A percentile compares a stretch with the other conserved stretches of the same genome.
phyloP scores from a whole-genome alignment of 2,888 invertebrate species.

The Plusia festucae region DNA sequence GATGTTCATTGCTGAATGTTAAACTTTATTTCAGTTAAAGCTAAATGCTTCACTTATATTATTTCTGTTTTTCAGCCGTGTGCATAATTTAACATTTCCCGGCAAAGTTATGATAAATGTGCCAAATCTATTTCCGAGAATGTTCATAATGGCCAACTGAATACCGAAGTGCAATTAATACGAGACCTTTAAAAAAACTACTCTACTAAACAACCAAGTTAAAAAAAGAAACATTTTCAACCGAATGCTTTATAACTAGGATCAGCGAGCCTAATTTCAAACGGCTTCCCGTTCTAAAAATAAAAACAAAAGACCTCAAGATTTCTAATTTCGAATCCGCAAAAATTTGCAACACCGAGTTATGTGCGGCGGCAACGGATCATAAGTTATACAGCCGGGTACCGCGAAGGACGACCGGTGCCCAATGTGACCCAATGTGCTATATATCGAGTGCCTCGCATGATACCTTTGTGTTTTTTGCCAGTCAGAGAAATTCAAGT shows the following conservation, averaged over 20 bases:
- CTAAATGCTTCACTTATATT: not conserved
- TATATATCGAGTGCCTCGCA: constrained; percentile 71
- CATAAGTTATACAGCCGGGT: constrained; percentile 60
- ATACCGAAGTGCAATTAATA: no score
- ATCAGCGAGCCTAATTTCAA: not conserved
- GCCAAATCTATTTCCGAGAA: no score
- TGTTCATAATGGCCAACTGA: no score
- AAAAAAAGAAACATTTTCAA: not conserved
- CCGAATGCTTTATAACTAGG: not conserved
- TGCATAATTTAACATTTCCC: no score
- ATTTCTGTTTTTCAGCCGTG: not conserved
- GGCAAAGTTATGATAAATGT: no score
- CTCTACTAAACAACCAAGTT: no score
- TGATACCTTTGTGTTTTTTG: constrained; percentile 38
- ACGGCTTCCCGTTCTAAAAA: not conserved
- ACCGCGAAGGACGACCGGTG: constrained; percentile 83
- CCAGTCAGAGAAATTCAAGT: constrained; percentile 25
- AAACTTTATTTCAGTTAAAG: not conserved
- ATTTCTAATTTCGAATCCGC: constrained; percentile 44
- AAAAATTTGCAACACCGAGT: constrained; percentile 52
- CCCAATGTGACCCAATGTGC: constrained; percentile 86
- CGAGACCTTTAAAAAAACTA: not conserved
- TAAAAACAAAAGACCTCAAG: constrained; percentile 5
- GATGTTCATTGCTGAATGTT: not conserved
- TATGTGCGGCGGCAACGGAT: constrained; percentile 38